A percentile compares a stretch with the other conserved stretches of the same genome.
phyloP scores from a whole-genome alignment of 2,113 vertebrate species.

The Apeltes quadracus region DNA sequence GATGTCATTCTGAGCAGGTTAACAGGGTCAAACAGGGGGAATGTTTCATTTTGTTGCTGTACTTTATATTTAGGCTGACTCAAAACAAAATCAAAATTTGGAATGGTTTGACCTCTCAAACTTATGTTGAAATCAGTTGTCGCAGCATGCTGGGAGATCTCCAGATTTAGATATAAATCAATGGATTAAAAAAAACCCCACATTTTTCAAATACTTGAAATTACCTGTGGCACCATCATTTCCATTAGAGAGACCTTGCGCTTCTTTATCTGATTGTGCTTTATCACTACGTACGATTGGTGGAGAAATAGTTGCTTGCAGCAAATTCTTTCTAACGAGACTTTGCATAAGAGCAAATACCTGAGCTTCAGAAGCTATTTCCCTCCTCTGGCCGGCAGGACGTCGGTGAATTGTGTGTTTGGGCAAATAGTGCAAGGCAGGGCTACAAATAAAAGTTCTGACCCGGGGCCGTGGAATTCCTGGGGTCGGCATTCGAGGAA shows the following conservation, averaged over 20 bases:
- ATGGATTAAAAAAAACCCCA: conserved; percentile 41
- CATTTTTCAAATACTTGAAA: conserved; percentile 38
- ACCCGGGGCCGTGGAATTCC: conserved; percentile 74
- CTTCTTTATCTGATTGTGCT: conserved; percentile 56
- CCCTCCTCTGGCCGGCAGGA: conserved; percentile 24
- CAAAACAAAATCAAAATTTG: conserved; percentile 19
- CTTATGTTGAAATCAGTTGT: not conserved
- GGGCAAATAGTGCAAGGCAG: conserved; percentile 52
- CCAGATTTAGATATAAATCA: not conserved
- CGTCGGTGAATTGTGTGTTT: conserved; percentile 33
- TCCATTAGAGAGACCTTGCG: conserved; percentile 65
- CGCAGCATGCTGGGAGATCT: not conserved
- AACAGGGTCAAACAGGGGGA: conserved; percentile 23
- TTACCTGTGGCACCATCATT: conserved; percentile 42
- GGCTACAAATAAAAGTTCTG: conserved; percentile 68
- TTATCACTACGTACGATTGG: conserved; percentile 41
- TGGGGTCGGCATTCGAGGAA: conserved; percentile 69
- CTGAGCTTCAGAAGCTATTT: conserved; percentile 46
- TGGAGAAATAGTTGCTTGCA: conserved; percentile 37
- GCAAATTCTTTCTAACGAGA: conserved; percentile 55
- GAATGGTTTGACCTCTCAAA: not conserved
- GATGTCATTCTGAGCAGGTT: conserved; percentile 24
- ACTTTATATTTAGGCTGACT: not conserved
- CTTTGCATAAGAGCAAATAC: conserved; percentile 54
- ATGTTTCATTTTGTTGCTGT: conserved; percentile 10